Conservation (phyloP, 2,888 invertebrate species). For the Drymonia ruficornis region DNA sequence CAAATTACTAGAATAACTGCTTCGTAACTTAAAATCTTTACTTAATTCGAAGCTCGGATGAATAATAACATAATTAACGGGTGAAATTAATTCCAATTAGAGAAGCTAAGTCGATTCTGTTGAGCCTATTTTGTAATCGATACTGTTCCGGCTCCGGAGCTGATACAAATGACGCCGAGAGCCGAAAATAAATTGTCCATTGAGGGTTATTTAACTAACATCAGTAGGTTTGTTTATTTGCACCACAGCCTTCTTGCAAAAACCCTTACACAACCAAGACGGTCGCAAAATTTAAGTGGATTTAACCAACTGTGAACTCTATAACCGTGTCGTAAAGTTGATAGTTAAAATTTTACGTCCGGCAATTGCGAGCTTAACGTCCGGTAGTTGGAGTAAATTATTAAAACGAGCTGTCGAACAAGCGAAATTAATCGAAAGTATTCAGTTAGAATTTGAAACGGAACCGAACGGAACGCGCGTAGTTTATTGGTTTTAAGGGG, state of each 20-base stretch:
- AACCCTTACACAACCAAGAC: constrained; percentile 40
- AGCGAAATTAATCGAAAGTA: constrained; percentile 72
- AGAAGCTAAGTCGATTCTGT: constrained; percentile 43
- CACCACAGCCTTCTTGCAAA: constrained; percentile 47
- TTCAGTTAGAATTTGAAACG: constrained; percentile 64
- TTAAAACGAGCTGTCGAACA: constrained; percentile 71
- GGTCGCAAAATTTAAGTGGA: constrained; percentile 33
- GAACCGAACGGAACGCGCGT: constrained; percentile 38
- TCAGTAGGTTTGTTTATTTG: constrained; percentile 63
- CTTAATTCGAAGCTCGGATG: constrained; percentile 8
- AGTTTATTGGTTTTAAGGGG: constrained; percentile 46
- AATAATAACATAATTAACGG: constrained; percentile 46
- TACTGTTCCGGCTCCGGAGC: constrained; percentile 35
- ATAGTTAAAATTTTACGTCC: constrained; percentile 38
- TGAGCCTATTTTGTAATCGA: constrained; percentile 42
- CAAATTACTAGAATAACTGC: neutral
- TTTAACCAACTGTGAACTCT: constrained; percentile 41
- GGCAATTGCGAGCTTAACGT: constrained; percentile 43
- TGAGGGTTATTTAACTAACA: constrained; percentile 65
- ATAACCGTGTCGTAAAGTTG: constrained; percentile 38
- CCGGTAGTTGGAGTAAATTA: constrained; percentile 61
- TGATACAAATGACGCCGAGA: constrained; percentile 50
- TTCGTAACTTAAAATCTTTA: constrained; percentile 1
- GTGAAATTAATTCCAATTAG: constrained; percentile 49
- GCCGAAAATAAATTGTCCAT: constrained; percentile 63